These are phyloP conservation scores for Buphagus erythrorhynchus DNA, from an alignment of 2,797 vertebrate genomes.

Conservation along the genomic window DNA sequence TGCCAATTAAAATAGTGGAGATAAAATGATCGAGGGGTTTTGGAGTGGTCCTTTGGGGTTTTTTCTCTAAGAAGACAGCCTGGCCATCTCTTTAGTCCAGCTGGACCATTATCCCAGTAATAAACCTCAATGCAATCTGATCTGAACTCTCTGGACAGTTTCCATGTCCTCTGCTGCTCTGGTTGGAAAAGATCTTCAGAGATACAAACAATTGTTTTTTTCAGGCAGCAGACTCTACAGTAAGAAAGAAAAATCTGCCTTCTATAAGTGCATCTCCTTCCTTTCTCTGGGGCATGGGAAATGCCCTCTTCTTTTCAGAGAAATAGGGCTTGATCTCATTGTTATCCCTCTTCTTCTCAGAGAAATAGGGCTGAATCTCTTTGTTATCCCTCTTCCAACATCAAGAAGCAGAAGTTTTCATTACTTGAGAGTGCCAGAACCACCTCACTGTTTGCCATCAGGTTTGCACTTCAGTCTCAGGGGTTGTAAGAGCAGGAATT, in stretches of 20 bases:
- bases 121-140: neutral
- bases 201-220: neutral
- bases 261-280: neutral
- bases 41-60: neutral
- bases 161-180: neutral
- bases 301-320: neutral
- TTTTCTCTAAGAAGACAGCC: neutral
- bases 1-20: neutral
- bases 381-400: neutral
- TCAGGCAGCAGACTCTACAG: neutral
- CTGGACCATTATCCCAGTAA: neutral
- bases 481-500: neutral
- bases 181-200: neutral
- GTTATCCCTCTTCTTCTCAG: neutral
- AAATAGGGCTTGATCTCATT: neutral
- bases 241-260: neutral
- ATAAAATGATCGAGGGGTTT: neutral
- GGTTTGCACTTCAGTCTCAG: neutral
- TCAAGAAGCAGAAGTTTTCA: neutral
- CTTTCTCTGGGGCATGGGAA: neutral
- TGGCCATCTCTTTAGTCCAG: neutral
- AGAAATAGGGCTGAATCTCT: neutral
- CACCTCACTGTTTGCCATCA: neutral
- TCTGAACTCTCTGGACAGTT: neutral
- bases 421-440: neutral